Evolutionary conservation across 2,888 invertebrate species (phyloP).

Genomic region (Galeopsomyia nigrocyanea): DNA sequence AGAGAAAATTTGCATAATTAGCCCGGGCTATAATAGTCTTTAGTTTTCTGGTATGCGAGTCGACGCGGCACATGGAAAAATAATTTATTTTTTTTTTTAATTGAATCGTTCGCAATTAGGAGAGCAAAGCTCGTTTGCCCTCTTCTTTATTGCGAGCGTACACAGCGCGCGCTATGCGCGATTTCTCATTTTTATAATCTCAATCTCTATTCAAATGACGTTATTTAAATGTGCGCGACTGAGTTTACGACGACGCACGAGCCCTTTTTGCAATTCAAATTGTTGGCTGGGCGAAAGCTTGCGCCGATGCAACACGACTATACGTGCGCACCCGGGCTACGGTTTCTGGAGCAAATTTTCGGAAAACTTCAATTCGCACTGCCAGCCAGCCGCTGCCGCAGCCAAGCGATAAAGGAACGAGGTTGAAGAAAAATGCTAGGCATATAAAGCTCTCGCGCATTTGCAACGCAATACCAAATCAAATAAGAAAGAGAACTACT

Average conservation of each 20-base stretch:
- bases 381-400: no score
- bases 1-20: constrained; percentile 30
- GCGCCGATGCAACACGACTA: constrained; percentile 22
- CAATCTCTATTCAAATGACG: constrained; percentile 48
- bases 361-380: constrained; percentile 7
- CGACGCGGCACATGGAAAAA: constrained; percentile 5
- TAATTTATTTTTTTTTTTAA: constrained; percentile 21
- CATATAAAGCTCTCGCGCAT: no score
- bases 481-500: constrained; percentile 15
- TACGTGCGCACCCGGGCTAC: constrained; percentile 23
- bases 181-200: constrained; percentile 45
- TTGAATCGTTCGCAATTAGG: constrained; percentile 35
- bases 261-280: constrained; percentile 49
- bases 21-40: constrained; percentile 19
- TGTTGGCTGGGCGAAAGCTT: constrained; percentile 20
- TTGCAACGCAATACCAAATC: constrained; percentile 17
- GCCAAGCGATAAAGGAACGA: background rate
- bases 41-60: background rate
- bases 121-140: background rate
- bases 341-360: constrained; percentile 38
- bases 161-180: background rate
- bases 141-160: background rate
- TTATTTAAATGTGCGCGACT: constrained; percentile 44
- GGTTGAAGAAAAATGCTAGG: background rate
- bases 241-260: constrained; percentile 2